Conservation (phyloP, 2,113 vertebrate genomes). For the Grallaria varia region DNA sequence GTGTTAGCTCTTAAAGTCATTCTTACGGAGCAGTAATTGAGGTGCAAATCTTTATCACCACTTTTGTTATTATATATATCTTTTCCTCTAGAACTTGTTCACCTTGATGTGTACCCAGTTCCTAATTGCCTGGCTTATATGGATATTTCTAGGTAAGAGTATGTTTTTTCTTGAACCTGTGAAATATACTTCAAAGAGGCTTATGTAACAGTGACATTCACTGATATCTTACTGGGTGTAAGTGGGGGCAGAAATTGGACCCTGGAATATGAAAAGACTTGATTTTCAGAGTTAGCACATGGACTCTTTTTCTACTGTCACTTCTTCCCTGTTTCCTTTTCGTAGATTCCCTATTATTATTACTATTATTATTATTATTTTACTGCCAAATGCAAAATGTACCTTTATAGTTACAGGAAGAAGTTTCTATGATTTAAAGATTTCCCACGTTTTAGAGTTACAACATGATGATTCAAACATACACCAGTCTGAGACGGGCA, state of each 20-base stretch:
- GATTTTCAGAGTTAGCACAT: neutral
- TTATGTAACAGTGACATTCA: neutral
- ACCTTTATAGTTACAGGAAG: neutral
- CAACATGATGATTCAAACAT: neutral
- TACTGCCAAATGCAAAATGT: neutral
- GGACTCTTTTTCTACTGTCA: neutral
- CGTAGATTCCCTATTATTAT: neutral
- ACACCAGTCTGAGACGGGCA: neutral
- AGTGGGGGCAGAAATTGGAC: neutral
- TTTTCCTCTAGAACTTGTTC: conserved; percentile 82
- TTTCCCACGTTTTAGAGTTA: neutral
- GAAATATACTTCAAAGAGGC: neutral
- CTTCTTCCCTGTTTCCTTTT: neutral
- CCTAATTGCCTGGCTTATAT: conserved; percentile 88
- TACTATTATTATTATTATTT: too few species aligned
- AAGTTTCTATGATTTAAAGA: neutral
- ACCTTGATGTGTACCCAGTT: conserved; percentile 88
- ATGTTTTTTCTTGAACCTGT: neutral
- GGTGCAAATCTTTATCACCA: neutral
- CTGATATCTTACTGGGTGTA: neutral
- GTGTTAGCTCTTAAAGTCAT: neutral
- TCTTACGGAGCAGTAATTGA: neutral
- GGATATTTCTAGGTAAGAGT: conserved; percentile 93
- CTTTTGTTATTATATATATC: neutral
- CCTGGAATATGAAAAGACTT: neutral